These are phyloP conservation scores for Drosophila conformis DNA, from an alignment of 2,888 invertebrate species.

Conservation along the genomic window DNA sequence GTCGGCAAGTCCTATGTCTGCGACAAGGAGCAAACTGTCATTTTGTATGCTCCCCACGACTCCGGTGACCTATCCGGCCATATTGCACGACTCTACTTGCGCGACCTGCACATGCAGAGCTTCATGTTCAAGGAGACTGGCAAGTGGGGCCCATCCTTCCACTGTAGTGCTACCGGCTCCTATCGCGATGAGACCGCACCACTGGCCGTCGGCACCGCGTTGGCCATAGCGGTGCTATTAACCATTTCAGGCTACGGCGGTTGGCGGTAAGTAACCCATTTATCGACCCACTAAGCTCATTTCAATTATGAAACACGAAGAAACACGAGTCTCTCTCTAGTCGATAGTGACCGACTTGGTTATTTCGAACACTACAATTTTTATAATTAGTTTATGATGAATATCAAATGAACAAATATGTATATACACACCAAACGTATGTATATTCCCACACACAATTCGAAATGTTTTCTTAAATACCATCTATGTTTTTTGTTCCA, in stretches of 20 bases:
- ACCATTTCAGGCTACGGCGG: conserved; percentile 94
- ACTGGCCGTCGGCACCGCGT: conserved; percentile 92
- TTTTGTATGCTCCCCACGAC: conserved; percentile 87
- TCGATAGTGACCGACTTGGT: neutral
- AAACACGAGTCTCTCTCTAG: neutral
- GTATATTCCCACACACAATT: neutral
- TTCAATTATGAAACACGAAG: neutral
- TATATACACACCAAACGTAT: neutral
- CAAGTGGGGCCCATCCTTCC: conserved; percentile 86
- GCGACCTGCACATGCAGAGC: conserved; percentile 92
- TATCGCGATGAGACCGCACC: conserved; percentile 93
- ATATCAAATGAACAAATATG: neutral
- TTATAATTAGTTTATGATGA: neutral
- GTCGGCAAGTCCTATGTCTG: conserved; percentile 94
- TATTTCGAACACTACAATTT: neutral
- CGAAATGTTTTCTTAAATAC: neutral
- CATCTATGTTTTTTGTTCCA: too few relatives aligned
- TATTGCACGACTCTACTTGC: conserved; percentile 88
- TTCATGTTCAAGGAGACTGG: conserved; percentile 94
- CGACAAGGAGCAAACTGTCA: conserved; percentile 88
- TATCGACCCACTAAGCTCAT: neutral
- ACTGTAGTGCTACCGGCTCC: conserved; percentile 86
- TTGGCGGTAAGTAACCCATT: conserved; percentile 80
- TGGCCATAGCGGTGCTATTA: conserved; percentile 92
- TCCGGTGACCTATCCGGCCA: conserved; percentile 85